Base-by-base conservation (phyloP, 1,140 invertebrate species). In the Scaptomyza hsui region DNA sequence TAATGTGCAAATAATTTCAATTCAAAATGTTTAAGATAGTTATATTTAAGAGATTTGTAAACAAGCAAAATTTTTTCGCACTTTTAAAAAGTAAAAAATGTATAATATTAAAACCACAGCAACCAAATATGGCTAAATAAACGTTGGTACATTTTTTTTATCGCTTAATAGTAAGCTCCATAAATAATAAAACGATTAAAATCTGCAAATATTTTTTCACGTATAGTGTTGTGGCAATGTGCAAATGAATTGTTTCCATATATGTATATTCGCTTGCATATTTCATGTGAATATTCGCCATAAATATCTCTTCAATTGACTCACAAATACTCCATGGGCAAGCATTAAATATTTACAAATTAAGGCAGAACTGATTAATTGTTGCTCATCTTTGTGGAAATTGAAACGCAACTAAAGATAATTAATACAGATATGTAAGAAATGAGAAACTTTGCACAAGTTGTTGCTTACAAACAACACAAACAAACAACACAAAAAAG, bases 171-270 rank as follows among this genome's bases (percentile, higher is more conserved):
- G 51, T 65, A 26, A 15, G n/a, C 41, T 57, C 53, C 32, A 71
- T 71, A 71, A 71, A 71, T 71, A 71, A 71, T 71, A 53, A 57
- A 71, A 45, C 52, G 68, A 71, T 65, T 65, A 57, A 57, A 64
- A 65, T 65, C 52, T 56, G 26, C 53, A 55, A 64, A 63, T 56
- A 56, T 70, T 70, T 56, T 29, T 37, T 26, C 16, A 45, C 24
- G 15, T 16, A 47, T 24, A 10, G 7, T 0, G 21, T 4, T 52
- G 52, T 63, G 35, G 37, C 42, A 60, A 56, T 41, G 45, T 52
- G 41, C 61, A 71, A 65, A 71, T 71, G 52, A 71, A 65, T 57
- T 57, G 45, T 71, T 65, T 21, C 53, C 52, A 57, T 56, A 49
- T 56, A 64, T 35, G 5, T 29, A 29, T 29, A 29, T 29, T 55